Conservation (phyloP, 2,888 invertebrate species). For the Sphaerophoria rueppellii region DNA sequence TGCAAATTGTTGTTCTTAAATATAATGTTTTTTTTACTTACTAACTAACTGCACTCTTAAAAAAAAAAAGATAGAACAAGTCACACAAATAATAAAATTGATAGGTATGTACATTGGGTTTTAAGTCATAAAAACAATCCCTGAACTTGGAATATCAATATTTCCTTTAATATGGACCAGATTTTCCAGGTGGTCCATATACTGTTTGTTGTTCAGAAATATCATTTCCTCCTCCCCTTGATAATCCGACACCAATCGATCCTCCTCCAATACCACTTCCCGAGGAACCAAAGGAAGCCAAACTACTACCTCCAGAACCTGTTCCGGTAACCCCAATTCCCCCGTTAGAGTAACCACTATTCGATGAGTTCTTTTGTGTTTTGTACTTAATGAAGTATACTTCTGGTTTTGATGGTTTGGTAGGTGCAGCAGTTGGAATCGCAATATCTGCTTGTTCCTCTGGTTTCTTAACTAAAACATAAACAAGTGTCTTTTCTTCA, state of each 20-base stretch:
- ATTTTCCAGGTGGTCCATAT: slow-evolving; percentile 88
- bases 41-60: slow-evolving; percentile 63
- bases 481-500: slow-evolving; percentile 94
- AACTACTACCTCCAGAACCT: slow-evolving; percentile 74
- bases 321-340: slow-evolving; percentile 76
- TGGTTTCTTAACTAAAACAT: slow-evolving; percentile 94
- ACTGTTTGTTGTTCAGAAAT: slow-evolving; percentile 82
- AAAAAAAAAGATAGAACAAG: neutral
- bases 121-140: slow-evolving; percentile 37
- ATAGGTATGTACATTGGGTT: slow-evolving; percentile 16
- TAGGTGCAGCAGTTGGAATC: slow-evolving; percentile 90
- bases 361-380: slow-evolving; percentile 81
- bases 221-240: slow-evolving; percentile 76
- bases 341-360: slow-evolving; percentile 76
- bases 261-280: slow-evolving; percentile 79
- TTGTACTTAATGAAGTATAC: slow-evolving; percentile 90
- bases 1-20: no score
- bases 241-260: slow-evolving; percentile 76
- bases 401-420: slow-evolving; percentile 93
- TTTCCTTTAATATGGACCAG: slow-evolving; percentile 86
- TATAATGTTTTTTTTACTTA: no score
- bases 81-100: no score
- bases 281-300: slow-evolving; percentile 73
- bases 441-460: slow-evolving; percentile 92
- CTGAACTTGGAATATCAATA: slow-evolving; percentile 74